Evolutionary conservation across 2,113 vertebrate species (phyloP), one percentile per base, ranked within the genome.

Genomic region (Notothenia coriiceps): DNA sequence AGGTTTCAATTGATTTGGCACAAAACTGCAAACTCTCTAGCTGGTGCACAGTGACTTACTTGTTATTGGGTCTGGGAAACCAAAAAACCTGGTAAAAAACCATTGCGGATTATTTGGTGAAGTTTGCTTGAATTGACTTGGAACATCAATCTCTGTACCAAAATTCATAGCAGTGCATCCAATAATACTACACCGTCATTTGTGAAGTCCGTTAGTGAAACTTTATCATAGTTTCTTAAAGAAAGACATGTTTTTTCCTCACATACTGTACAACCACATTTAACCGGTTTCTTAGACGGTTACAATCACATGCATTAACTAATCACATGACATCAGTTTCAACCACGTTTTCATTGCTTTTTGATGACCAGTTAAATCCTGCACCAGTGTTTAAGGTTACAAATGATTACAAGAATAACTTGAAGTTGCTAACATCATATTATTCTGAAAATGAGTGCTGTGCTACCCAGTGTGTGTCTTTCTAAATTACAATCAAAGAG

Each of bases 401-500:
- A 29, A 29, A 51, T 10, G 59, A 66, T 77, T 25, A 71, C 22
- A 35, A 40, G 25, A 2, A 20, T 40, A 17, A 51, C 75, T 51
- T 51, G 8, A 66, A 35, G 52, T 54, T 10, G 10, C 20, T 29
- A 10, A 18, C 13, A 69, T 69, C n/a, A 62, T 43, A 33, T 68
- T 43, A 55, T 72, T 8, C 43, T 62, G 10, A 40, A 61, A 55
- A 12, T n/a, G 4, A 63, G 6, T 11, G 10, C 2, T 35, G 11
- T 33, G 6, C 59, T 25, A 9, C 66, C 25, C 52, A n/a, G 20
- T 47, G 20, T 67, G n/a, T 55, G 25, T 65, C 52, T 7, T 13
- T 54, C 10, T 12, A 2, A 59, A 65, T 72, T 54, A 59, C n/a
- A 57, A 50, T 61, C 54, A 52, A 33, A 33, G 52, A 51, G n/a